Base-by-base conservation (phyloP, 1,140 invertebrate species). In the Listronotus bonariensis region DNA sequence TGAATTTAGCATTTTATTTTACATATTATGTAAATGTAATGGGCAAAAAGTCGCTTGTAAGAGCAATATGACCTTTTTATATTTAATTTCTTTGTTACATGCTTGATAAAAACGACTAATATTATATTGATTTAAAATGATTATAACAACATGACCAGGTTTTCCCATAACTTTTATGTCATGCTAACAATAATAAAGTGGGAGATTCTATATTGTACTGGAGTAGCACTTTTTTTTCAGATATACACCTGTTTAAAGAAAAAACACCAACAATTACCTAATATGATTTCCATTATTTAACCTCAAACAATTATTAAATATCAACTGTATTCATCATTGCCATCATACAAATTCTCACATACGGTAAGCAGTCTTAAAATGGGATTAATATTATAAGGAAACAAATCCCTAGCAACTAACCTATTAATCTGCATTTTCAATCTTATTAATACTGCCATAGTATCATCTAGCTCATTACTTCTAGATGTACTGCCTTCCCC, bases 381-480 rank as follows among this genome's bases (percentile, higher is more conserved):
- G 45, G 93, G 93, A 76, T 88, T 91, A 72, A 95, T 94, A 78
- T 95, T 94, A 76, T 95, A 95, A 0, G 92, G 92, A 77, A 95
- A 95, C 10, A 95, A 80, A 58, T 90, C 86, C 69, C 89, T 90
- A 0, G 89, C 88, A 8, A 94, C 92, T 64, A 95, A 80, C 74
- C 91, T 84, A 70, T 89, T 89, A 67, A 95, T 91, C 67, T 92
- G 88, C 67, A 92, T 81, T 67, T 91, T 84, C 26, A 95, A 80
- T 59, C 90, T 81, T 72, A 92, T 92, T 9, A 95, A 78, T 26
- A 93, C 88, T 57, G 87, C 85, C 92, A 95, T 95, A 26, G 89
- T 91, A 71, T 90, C 87, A 69, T 92, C 90, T 17, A 93, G 77
- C 60, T 89, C 89, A 68, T 88, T 83, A 26, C 62, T 72, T 32